A percentile compares a stretch with the other conserved stretches of the same genome.
These are phyloP conservation scores for Spongilla lacustris DNA, from an alignment of 37 sponge, comb jelly and placozoan species.

Conservation along the genomic window DNA sequence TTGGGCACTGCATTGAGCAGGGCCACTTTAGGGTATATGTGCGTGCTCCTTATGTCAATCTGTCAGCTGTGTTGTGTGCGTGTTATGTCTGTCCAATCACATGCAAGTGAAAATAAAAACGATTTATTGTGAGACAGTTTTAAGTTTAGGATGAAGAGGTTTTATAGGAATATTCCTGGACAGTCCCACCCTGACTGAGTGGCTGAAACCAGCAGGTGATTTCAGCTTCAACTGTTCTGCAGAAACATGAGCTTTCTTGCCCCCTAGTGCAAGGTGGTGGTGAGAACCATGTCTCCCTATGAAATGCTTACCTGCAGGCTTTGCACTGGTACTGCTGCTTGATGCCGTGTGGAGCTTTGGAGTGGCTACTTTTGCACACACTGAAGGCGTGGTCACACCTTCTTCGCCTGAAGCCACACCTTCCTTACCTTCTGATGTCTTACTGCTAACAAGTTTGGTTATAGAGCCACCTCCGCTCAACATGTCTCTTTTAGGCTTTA, in stretches of 20 bases:
- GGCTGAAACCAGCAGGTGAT: background rate
- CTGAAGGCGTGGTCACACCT: background rate
- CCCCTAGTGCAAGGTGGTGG: background rate
- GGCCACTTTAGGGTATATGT: slow-evolving; percentile 6
- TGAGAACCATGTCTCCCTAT: background rate
- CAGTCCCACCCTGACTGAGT: slow-evolving; percentile 50
- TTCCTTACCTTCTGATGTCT: background rate
- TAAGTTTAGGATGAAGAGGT: slow-evolving; percentile 37
- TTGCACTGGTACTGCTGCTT: background rate
- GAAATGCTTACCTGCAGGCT: background rate
- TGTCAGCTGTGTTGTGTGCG: background rate
- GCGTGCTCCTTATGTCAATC: background rate
- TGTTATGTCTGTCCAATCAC: background rate
- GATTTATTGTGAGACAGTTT: background rate
- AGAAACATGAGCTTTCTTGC: background rate
- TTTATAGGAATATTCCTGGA: slow-evolving; percentile 51
- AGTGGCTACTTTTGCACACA: no score
- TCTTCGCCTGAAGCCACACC: background rate
- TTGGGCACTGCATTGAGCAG: slow-evolving; percentile 39
- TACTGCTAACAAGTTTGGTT: background rate
- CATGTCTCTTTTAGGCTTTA: background rate
- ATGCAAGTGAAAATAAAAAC: background rate
- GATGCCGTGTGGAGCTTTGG: no score
- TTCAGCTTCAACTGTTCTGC: background rate
- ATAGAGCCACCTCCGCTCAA: background rate